Percentiles rank a stretch among this genome's conserved stretches.
phyloP scores from a whole-genome alignment of 1,140 invertebrate species.

The Plectus sambesii region DNA sequence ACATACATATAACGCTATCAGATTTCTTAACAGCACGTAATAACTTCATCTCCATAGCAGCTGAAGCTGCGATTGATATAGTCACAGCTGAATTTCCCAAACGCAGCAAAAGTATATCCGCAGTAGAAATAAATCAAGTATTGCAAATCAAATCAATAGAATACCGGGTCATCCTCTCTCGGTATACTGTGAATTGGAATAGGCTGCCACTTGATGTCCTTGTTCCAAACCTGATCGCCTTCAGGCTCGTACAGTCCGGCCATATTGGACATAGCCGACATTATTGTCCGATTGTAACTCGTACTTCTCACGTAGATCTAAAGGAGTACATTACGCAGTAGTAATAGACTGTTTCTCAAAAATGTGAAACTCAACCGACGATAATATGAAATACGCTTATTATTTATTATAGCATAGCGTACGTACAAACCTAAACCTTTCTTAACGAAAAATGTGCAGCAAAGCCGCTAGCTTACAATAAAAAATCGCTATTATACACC shows the following conservation, averaged over 20 bases:
- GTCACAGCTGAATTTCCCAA: too few species aligned
- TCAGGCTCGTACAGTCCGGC: constrained; percentile 44
- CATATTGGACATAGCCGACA: constrained; percentile 44
- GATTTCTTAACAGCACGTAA: too few species aligned
- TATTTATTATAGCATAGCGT: too few species aligned
- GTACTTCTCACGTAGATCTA: constrained; percentile 37
- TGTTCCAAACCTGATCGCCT: constrained; percentile 25
- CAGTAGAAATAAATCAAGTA: neutral
- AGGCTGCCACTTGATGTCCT: constrained; percentile 41
- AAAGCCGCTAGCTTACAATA: too few species aligned
- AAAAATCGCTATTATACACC: too few species aligned
- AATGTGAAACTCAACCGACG: neutral
- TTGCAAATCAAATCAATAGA: neutral
- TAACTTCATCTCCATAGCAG: too few species aligned
- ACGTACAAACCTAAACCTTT: too few species aligned
- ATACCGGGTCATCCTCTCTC: constrained; percentile 16
- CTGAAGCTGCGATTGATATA: too few species aligned
- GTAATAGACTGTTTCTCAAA: too few species aligned
- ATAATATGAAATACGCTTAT: constrained; percentile 7
- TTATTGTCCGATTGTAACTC: constrained; percentile 45
- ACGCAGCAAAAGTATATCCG: too few species aligned
- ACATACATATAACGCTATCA: too few species aligned
- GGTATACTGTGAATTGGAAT: constrained; percentile 47
- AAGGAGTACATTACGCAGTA: constrained; percentile 1
- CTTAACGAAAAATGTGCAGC: too few species aligned